Evolutionary conservation across 2,797 vertebrate species (phyloP).

Genomic region (Margarornis squamiger): DNA sequence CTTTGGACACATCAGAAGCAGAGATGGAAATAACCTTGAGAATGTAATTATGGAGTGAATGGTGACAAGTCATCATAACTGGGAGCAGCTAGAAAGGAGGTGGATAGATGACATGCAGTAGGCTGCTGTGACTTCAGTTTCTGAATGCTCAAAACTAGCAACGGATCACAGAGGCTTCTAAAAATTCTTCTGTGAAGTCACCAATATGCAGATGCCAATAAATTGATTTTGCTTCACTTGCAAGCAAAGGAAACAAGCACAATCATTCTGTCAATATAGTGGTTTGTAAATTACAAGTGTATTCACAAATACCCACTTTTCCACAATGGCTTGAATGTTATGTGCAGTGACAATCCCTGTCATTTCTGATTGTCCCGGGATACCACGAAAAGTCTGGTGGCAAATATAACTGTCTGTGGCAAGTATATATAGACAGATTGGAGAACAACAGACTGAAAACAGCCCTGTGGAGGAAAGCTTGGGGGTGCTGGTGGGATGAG

Average conservation of each 20-base stretch:
- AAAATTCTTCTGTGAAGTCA: slow-evolving; percentile 6
- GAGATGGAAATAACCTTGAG: slow-evolving; percentile 51
- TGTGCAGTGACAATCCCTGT: not conserved
- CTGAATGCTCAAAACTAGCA: not conserved
- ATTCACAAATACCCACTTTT: not conserved
- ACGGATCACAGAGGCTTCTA: not conserved
- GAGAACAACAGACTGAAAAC: fast-evolving
- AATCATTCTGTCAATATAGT: not conserved
- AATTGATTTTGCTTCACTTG: not conserved
- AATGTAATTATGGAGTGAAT: slow-evolving; percentile 48
- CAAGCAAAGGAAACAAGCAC: not conserved
- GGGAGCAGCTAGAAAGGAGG: slow-evolving; percentile 14
- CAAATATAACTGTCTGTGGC: not conserved
- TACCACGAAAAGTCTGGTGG: not conserved
- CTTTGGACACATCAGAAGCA: slow-evolving; percentile 8
- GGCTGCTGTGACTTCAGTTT: slow-evolving; percentile 31
- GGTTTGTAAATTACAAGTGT: not conserved
- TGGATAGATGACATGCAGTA: slow-evolving; percentile 7
- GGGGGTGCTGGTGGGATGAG: fast-evolving
- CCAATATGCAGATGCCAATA: not conserved
- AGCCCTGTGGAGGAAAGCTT: not conserved
- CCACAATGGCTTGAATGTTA: not conserved
- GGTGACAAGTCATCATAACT: slow-evolving; percentile 29
- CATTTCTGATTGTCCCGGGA: not conserved
- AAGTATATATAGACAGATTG: not conserved